Evolutionary conservation across 2,888 invertebrate species (phyloP), one percentile per base, ranked within the genome.

Genomic region (Acrobeloides nanus): DNA sequence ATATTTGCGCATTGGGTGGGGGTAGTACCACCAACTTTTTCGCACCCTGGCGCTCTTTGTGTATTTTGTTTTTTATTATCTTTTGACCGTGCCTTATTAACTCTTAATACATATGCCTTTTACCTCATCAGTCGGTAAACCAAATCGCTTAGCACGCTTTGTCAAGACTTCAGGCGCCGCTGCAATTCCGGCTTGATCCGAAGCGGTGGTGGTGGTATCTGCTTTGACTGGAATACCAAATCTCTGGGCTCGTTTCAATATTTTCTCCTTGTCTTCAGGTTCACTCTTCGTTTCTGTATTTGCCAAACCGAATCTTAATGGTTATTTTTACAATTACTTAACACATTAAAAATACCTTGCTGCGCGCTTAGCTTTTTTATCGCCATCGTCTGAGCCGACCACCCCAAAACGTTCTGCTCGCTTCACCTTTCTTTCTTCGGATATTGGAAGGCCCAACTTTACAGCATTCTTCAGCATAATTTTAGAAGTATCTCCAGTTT

Each of bases 61-160:
- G n/a, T n/a, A n/a, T n/a, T n/a, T n/a, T n/a, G n/a, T n/a, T n/a
- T n/a, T n/a, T n/a, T n/a, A n/a, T n/a, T n/a, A n/a, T n/a, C n/a
- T n/a, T n/a, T n/a, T n/a, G n/a, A n/a, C n/a, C n/a, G n/a, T n/a
- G n/a, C n/a, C n/a, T n/a, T n/a, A n/a, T n/a, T n/a, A n/a, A n/a
- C n/a, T n/a, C n/a, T n/a, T n/a, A n/a, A n/a, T n/a, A n/a, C n/a
- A n/a, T n/a, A n/a, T n/a, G n/a, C n/a, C n/a, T n/a, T n/a, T n/a
- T n/a, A n/a, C n/a, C n/a, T n/a, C n/a, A n/a, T n/a, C 45, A 15
- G 37, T 26, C 20, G 46, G 46, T n/a, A 46, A 8, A 3, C 46
- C 46, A 25, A 46, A 46, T n/a, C 46, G 42, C 18, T 46, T 46
- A n/a, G 46, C 46, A 29, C 29, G 29, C 29, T 29, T 29, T 15